Conservation (phyloP, 2,888 invertebrate species). For the Hanleya hanleyi region DNA sequence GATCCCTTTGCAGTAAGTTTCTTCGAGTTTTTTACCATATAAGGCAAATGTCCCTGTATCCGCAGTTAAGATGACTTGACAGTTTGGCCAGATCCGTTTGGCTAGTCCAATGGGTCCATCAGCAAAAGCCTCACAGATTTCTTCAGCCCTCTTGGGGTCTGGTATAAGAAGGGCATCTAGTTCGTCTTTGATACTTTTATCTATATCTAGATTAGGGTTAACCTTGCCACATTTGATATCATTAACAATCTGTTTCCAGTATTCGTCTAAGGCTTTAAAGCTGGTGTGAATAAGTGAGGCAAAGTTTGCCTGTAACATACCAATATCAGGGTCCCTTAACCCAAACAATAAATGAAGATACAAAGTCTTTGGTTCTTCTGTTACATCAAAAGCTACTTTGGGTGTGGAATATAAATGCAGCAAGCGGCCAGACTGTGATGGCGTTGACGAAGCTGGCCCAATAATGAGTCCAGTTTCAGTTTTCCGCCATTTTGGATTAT, state of each 20-base stretch:
- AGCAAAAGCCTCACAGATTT: constrained; percentile 54
- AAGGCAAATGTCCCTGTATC: constrained; percentile 67
- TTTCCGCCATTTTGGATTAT: constrained; percentile 55
- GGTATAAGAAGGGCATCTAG: constrained; percentile 55
- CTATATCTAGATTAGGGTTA: constrained; percentile 51
- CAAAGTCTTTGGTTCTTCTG: constrained; percentile 65
- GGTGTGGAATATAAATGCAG: constrained; percentile 67
- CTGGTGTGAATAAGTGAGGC: constrained; percentile 65
- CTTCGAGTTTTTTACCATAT: constrained; percentile 54
- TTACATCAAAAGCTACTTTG: constrained; percentile 56
- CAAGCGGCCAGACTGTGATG: constrained; percentile 58
- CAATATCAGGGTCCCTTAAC: constrained; percentile 62
- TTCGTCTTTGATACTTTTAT: constrained; percentile 47
- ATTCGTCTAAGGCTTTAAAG: constrained; percentile 54
- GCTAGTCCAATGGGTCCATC: constrained; percentile 58
- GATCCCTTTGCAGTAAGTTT: constrained; percentile 53
- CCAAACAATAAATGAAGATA: constrained; percentile 70
- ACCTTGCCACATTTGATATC: constrained; percentile 63
- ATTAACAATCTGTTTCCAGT: constrained; percentile 52
- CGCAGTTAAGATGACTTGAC: constrained; percentile 52
- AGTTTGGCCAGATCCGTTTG: constrained; percentile 62
- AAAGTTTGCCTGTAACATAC: constrained; percentile 70
- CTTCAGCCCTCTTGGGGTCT: constrained; percentile 59
- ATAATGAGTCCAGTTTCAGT: constrained; percentile 59
- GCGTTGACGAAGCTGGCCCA: constrained; percentile 69